Evolutionary conservation across 1,140 invertebrate species (phyloP).

Genomic region (Papilio machaon): DNA sequence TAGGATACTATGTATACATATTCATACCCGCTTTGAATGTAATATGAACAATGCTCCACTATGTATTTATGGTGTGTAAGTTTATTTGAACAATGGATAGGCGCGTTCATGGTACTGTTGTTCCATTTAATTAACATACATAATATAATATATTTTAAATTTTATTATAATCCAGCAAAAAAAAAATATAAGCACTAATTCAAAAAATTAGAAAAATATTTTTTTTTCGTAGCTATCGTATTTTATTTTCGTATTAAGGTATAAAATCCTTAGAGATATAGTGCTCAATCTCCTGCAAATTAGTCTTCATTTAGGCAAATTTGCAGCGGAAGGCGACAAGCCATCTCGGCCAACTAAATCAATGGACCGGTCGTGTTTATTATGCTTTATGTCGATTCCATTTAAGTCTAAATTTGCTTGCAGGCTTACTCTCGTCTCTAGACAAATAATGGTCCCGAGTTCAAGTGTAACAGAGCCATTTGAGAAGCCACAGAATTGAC

Average conservation of each 20-base stretch:
- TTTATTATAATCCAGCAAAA: neutral
- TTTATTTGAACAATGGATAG: slow-evolving; percentile 66
- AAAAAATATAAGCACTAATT: neutral
- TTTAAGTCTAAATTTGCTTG: slow-evolving; percentile 34
- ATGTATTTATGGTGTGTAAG: neutral
- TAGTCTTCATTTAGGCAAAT: slow-evolving; percentile 47
- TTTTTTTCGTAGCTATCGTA: no score
- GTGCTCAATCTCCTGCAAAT: slow-evolving; percentile 43
- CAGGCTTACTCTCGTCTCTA: neutral
- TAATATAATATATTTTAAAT: neutral
- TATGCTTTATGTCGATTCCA: neutral
- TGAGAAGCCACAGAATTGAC: slow-evolving; percentile 43
- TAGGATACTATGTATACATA: neutral
- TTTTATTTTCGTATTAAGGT: neutral
- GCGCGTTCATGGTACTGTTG: slow-evolving; percentile 49
- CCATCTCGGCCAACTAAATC: slow-evolving; percentile 35
- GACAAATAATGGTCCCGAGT: slow-evolving; percentile 35
- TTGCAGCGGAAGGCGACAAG: slow-evolving; percentile 40
- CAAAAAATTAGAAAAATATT: no score
- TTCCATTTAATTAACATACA: neutral
- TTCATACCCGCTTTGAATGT: neutral
- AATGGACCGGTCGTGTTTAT: neutral
- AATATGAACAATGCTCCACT: slow-evolving; percentile 15
- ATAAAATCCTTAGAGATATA: slow-evolving; percentile 3
- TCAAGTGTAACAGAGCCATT: slow-evolving; percentile 45